phyloP scores from a whole-genome alignment of 2,113 vertebrate species.

The Rhineura floridana region DNA sequence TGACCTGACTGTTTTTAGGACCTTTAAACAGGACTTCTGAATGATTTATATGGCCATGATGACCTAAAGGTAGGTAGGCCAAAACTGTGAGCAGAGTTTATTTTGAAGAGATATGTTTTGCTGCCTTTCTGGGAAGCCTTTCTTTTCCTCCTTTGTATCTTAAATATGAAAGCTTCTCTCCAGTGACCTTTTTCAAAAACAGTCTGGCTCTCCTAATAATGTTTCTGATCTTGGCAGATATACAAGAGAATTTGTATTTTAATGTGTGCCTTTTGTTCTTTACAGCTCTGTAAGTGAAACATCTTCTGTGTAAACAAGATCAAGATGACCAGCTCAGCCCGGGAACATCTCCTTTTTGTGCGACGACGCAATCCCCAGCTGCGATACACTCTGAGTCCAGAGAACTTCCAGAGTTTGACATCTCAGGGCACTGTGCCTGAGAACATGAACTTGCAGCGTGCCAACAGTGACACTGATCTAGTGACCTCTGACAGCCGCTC shows the following conservation, averaged over 20 bases:
- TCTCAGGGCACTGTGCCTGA: constrained; percentile 79
- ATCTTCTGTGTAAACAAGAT: constrained; percentile 36
- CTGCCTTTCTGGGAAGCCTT: neutral
- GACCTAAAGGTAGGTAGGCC: neutral
- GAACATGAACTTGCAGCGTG: constrained; percentile 86
- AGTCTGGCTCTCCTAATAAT: neutral
- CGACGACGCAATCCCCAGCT: constrained; percentile 91
- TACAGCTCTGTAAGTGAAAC: constrained; percentile 62
- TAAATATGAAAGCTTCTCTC: neutral
- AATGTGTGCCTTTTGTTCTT: constrained; percentile 9
- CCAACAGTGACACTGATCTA: constrained; percentile 97
- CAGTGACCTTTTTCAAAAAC: neutral
- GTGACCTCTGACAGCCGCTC: constrained; percentile 95
- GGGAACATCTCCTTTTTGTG: constrained; percentile 89
- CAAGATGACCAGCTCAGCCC: constrained; percentile 84
- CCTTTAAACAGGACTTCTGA: neutral
- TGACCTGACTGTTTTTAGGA: neutral
- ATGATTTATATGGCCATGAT: neutral
- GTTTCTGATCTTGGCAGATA: neutral
- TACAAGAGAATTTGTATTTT: neutral
- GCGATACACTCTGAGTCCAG: constrained; percentile 92
- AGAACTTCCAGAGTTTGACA: constrained; percentile 91
- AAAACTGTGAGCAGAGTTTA: neutral
- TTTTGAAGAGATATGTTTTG: neutral
- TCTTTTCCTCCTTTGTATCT: neutral